phyloP scores from a whole-genome alignment of 2,888 invertebrate genomes.

The Sussaba pulchella region DNA sequence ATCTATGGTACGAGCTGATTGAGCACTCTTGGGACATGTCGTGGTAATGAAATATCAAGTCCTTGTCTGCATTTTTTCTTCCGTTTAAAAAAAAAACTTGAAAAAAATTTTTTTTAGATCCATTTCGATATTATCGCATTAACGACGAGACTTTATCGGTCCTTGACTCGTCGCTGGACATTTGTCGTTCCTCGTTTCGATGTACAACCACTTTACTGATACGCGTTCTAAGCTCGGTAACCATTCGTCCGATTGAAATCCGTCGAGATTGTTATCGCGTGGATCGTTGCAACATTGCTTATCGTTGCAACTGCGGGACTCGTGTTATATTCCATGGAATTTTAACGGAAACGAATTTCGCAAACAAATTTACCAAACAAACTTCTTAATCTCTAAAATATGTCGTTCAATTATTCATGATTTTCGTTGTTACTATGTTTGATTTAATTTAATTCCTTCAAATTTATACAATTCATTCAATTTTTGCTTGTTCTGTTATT shows the following conservation, averaged over 20 bases:
- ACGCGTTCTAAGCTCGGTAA: background rate
- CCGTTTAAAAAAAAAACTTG: no score
- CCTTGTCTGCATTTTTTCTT: conserved; percentile 28
- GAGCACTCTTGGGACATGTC: background rate
- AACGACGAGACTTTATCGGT: conserved; percentile 63
- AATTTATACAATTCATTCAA: no score
- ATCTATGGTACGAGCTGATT: background rate
- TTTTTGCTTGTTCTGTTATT: no score
- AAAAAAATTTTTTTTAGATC: conserved; percentile 54
- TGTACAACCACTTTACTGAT: conserved; percentile 5
- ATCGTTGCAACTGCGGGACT: no score
- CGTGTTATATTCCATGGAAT: background rate
- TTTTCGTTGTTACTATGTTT: no score
- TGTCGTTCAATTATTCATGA: no score
- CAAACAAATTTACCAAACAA: no score
- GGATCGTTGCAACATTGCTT: background rate
- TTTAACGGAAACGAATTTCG: no score
- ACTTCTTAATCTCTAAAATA: no score
- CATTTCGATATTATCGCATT: conserved; percentile 44
- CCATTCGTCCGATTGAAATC: background rate
- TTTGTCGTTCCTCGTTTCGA: conserved; percentile 55
- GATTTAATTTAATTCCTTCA: no score
- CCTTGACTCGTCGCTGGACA: conserved; percentile 67
- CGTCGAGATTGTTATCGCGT: background rate
- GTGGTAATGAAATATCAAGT: conserved; percentile 34